phyloP scores from a whole-genome alignment of 1,140 invertebrate species.

The Chrysoperla carnea region DNA sequence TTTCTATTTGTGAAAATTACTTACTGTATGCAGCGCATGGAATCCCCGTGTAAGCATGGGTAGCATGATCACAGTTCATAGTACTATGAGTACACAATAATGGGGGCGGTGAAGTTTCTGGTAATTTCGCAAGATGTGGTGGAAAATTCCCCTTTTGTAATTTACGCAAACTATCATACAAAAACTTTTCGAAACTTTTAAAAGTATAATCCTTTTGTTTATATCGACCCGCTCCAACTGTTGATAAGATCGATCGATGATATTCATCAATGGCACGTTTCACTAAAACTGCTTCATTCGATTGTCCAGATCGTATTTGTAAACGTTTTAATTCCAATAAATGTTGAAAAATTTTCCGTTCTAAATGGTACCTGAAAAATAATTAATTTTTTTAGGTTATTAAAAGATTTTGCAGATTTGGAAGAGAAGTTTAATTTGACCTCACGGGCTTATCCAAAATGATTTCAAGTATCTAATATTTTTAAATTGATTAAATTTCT shows the following conservation, averaged over 20 bases:
- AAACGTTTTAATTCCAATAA: constrained; percentile 80
- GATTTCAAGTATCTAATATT: too few relatives aligned
- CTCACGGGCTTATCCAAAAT: too few relatives aligned
- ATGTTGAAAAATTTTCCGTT: constrained; percentile 87
- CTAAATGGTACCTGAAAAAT: constrained; percentile 60
- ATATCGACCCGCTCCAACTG: constrained; percentile 50
- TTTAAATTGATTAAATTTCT: too few relatives aligned
- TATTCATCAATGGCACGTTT: constrained; percentile 70
- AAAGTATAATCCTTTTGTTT: constrained; percentile 55
- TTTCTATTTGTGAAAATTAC: constrained; percentile 22
- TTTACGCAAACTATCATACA: constrained; percentile 72
- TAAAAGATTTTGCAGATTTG: background rate
- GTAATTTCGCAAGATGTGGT: constrained; percentile 40
- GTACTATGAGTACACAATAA: constrained; percentile 64
- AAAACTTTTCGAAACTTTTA: constrained; percentile 77
- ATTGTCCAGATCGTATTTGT: constrained; percentile 75
- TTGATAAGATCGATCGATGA: constrained; percentile 50
- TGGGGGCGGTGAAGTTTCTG: constrained; percentile 33
- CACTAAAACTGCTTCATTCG: constrained; percentile 77
- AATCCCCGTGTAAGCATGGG: constrained; percentile 77
- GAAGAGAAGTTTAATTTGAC: background rate
- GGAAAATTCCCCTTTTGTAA: constrained; percentile 45
- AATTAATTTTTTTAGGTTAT: background rate
- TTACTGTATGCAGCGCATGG: constrained; percentile 71
- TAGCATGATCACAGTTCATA: constrained; percentile 72